These are phyloP conservation scores for Coptotermes formosanus DNA, from an alignment of 1,140 invertebrate genomes.

Conservation along the genomic window DNA sequence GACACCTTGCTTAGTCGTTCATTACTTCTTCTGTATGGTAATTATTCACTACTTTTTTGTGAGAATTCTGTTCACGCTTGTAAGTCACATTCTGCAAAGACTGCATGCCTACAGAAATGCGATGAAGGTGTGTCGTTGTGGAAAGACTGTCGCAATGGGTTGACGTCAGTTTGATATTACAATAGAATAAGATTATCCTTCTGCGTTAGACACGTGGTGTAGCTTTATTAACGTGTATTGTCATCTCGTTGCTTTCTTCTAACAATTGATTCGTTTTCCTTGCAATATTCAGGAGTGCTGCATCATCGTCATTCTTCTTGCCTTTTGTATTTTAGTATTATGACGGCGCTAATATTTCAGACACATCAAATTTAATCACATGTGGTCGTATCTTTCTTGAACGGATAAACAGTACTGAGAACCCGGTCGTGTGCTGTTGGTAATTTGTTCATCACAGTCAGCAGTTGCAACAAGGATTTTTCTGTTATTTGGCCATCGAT, in stretches of 20 bases:
- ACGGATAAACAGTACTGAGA: no score
- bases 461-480: no score
- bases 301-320: background rate
- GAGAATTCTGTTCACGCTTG: background rate
- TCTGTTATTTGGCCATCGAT: no score
- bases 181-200: background rate
- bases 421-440: no score
- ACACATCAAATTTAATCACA: background rate
- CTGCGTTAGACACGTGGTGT: background rate
- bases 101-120: background rate
- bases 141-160: background rate
- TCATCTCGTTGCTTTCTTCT: background rate
- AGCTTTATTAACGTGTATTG: background rate
- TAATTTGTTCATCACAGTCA: no score
- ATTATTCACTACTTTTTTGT: background rate
- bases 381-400: background rate
- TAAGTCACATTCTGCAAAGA: background rate
- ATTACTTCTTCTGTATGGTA: background rate
- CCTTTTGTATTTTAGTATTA: background rate
- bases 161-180: background rate
- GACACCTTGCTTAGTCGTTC: background rate
- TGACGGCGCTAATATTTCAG: background rate
- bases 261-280: background rate
- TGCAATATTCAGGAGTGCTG: background rate
- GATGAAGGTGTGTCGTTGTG: background rate